Percentiles rank a stretch among this genome's conserved stretches.
phyloP scores from a whole-genome alignment of 2,113 vertebrate species.

The Cygnus atratus region DNA sequence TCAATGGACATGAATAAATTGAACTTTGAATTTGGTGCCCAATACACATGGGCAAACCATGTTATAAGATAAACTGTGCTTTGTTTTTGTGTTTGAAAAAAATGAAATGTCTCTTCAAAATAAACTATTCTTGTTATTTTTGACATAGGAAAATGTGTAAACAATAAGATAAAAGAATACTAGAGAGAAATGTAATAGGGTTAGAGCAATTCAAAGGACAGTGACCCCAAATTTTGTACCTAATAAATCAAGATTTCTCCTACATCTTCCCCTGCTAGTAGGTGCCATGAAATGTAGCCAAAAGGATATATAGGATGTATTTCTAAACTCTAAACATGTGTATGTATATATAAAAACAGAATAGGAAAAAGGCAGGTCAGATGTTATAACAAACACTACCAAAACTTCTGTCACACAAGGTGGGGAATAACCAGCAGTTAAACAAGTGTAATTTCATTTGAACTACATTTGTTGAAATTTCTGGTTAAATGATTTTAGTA shows the following conservation, averaged over 20 bases:
- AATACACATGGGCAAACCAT: background rate
- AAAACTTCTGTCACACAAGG: background rate
- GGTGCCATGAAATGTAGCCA: background rate
- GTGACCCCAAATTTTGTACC: fast-evolving
- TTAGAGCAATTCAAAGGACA: background rate
- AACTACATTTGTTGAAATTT: background rate
- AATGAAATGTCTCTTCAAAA: background rate
- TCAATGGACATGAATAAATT: background rate
- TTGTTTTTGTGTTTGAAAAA: background rate
- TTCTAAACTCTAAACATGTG: background rate
- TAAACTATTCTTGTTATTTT: background rate
- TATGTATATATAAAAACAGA: background rate
- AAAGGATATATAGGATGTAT: background rate
- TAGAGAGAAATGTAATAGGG: background rate
- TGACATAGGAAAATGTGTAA: background rate
- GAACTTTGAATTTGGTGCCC: background rate
- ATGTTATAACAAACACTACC: background rate
- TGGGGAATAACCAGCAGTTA: background rate
- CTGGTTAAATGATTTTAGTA: background rate
- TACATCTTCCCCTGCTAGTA: background rate
- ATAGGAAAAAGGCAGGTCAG: background rate
- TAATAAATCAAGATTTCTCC: background rate
- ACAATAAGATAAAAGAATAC: background rate
- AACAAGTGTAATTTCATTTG: background rate
- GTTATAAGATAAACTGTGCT: background rate